These are phyloP conservation scores for Nannospalax galili DNA, from an alignment of 2,113 vertebrate genomes.

Conservation along the genomic window DNA sequence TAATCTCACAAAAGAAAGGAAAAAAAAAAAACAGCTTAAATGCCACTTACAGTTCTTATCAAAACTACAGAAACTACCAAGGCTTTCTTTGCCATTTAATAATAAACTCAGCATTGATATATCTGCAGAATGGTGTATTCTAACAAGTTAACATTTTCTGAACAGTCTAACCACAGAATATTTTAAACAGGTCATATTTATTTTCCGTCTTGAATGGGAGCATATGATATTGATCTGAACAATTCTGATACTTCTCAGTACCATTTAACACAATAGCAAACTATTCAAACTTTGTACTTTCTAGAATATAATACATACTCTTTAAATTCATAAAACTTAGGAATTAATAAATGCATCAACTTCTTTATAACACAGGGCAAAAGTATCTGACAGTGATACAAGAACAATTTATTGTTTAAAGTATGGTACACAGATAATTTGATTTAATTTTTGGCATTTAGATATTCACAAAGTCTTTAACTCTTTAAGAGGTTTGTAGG, in stretches of 20 bases:
- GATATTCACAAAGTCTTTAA: slow-evolving; percentile 45
- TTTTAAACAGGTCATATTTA: slow-evolving; percentile 56
- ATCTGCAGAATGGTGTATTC: slow-evolving; percentile 18
- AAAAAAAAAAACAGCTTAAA: slow-evolving; percentile 46
- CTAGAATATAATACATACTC: background rate
- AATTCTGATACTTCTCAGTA: slow-evolving; percentile 33
- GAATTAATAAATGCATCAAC: background rate
- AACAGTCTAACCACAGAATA: slow-evolving; percentile 47
- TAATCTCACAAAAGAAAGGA: slow-evolving; percentile 33
- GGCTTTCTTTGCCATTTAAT: slow-evolving; percentile 38
- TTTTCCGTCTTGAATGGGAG: slow-evolving; percentile 51
- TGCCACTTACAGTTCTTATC: slow-evolving; percentile 56
- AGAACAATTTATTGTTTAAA: slow-evolving; percentile 26
- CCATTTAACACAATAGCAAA: slow-evolving; percentile 58
- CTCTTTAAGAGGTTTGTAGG: slow-evolving; percentile 39
- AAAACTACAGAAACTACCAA: slow-evolving; percentile 43
- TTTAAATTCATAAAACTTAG: slow-evolving; percentile 44
- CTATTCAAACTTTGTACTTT: background rate
- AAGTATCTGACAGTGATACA: background rate
- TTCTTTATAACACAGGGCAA: slow-evolving; percentile 2
- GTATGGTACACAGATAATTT: background rate
- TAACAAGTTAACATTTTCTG: slow-evolving; percentile 32
- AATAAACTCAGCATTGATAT: background rate
- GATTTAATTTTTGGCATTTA: background rate
- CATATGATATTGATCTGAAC: slow-evolving; percentile 60